phyloP scores from a whole-genome alignment of 2,888 invertebrate species.

The Sthenelais limicola region DNA sequence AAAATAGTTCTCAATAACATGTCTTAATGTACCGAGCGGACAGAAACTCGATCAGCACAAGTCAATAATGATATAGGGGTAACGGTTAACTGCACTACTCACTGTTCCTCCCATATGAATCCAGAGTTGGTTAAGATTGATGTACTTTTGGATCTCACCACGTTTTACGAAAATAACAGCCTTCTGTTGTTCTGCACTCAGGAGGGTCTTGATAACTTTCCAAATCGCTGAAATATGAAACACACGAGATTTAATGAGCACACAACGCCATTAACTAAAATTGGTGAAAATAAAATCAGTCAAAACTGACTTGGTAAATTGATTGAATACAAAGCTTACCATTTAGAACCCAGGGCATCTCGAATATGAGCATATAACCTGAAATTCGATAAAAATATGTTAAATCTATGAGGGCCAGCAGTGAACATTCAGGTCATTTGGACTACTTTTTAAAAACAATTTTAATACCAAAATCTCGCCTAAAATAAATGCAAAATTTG shows the following conservation, averaged over 20 bases:
- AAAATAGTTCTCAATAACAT: background rate
- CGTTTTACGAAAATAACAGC: slow-evolving; percentile 89
- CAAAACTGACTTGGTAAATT: too few species aligned
- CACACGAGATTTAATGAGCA: too few species aligned
- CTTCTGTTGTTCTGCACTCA: slow-evolving; percentile 90
- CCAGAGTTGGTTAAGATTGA: slow-evolving; percentile 80
- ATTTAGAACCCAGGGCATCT: slow-evolving; percentile 95
- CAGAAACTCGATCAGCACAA: too few species aligned
- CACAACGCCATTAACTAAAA: too few species aligned
- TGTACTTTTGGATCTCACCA: slow-evolving; percentile 79
- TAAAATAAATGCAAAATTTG: background rate
- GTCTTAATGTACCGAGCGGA: too few species aligned
- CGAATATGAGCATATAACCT: slow-evolving; percentile 91
- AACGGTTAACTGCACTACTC: too few species aligned
- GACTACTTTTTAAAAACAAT: background rate
- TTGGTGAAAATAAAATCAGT: too few species aligned
- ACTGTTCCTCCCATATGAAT: slow-evolving; percentile 71
- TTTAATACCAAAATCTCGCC: background rate
- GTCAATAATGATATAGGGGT: too few species aligned
- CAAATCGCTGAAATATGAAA: slow-evolving; percentile 84
- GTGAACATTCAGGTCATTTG: background rate
- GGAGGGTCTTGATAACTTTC: slow-evolving; percentile 88
- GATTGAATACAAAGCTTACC: slow-evolving; percentile 75
- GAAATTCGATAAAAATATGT: slow-evolving; percentile 74
- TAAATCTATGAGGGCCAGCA: background rate